Evolutionary conservation across 2,797 vertebrate genomes (phyloP).

Genomic region (Mastacembelus armatus): DNA sequence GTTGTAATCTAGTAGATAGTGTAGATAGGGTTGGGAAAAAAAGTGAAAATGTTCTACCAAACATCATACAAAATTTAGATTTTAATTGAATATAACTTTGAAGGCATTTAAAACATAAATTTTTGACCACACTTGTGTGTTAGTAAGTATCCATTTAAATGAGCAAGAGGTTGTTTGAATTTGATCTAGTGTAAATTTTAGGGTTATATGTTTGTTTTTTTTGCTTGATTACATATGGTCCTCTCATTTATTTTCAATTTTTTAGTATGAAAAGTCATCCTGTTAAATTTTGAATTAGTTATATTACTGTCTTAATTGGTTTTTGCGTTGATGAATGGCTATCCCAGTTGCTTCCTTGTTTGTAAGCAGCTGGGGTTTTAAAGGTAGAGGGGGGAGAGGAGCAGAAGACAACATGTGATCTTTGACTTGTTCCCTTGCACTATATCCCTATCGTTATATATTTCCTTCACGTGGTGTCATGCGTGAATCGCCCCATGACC

Average conservation of each 20-base stretch:
- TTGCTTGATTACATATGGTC: conserved; percentile 52
- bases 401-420: conserved; percentile 87
- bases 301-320: conserved; percentile 69
- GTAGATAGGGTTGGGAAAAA: conserved; percentile 26
- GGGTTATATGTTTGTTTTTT: conserved; percentile 38
- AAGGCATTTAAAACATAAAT: conserved; percentile 27
- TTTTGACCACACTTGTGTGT: conserved; percentile 39
- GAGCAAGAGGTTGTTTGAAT: conserved; percentile 29
- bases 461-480: conserved; percentile 93
- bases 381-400: conserved; percentile 83
- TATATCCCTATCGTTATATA: conserved; percentile 99
- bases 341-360: conserved; percentile 84
- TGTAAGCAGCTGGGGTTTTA: conserved; percentile 85
- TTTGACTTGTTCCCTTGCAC: conserved; percentile 98
- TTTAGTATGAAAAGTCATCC: conserved; percentile 55
- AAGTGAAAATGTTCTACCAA: conserved; percentile 81
- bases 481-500: conserved; percentile 92
- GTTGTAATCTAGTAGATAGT: conserved; percentile 7
- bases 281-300: conserved; percentile 57
- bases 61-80: conserved; percentile 35
- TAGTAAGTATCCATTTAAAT: conserved; percentile 29
- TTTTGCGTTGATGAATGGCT: conserved; percentile 84
- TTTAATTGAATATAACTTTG: conserved; percentile 12
- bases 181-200: conserved; percentile 34
- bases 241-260: conserved; percentile 56